Percentiles rank a stretch among this genome's conserved stretches.
phyloP scores from a whole-genome alignment of 2,797 vertebrate species.

The Clarias pachynema region DNA sequence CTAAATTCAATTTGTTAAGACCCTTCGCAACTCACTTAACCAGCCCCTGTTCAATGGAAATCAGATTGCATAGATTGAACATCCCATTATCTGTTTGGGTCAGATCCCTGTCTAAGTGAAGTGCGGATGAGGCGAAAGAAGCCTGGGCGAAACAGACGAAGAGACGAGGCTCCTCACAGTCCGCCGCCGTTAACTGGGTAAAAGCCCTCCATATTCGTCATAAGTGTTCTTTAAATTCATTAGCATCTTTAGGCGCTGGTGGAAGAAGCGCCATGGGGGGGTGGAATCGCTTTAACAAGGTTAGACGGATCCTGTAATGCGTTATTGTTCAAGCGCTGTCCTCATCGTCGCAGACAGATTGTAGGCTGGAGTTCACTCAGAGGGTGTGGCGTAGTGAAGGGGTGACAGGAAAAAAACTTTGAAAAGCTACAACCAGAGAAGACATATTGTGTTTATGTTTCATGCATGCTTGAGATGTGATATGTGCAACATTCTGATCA shows the following conservation, averaged over 20 bases:
- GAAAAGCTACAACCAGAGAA: constrained; percentile 11
- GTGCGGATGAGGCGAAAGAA: constrained; percentile 67
- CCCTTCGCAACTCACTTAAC: constrained; percentile 84
- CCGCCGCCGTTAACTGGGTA: constrained; percentile 82
- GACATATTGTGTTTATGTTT: not conserved
- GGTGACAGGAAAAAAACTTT: constrained; percentile 12
- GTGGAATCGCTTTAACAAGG: constrained; percentile 76
- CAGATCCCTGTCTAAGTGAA: constrained; percentile 69
- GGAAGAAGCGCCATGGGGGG: constrained; percentile 77
- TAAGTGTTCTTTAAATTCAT: constrained; percentile 89
- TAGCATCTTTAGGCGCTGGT: constrained; percentile 80
- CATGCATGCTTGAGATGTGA: not conserved
- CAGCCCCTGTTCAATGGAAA: constrained; percentile 84
- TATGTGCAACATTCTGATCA: not conserved
- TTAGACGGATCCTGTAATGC: constrained; percentile 80
- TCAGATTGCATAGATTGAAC: constrained; percentile 88
- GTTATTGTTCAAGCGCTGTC: constrained; percentile 76
- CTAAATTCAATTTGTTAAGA: constrained; percentile 85
- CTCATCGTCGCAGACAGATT: constrained; percentile 71
- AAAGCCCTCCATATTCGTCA: constrained; percentile 84
- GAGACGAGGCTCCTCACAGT: constrained; percentile 79
- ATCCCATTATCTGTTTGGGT: constrained; percentile 82
- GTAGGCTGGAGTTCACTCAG: constrained; percentile 42
- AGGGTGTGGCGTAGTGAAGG: constrained; percentile 21
- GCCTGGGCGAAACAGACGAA: constrained; percentile 71